phyloP scores from a whole-genome alignment of 2,888 invertebrate species.

The Archips crataeganus region DNA sequence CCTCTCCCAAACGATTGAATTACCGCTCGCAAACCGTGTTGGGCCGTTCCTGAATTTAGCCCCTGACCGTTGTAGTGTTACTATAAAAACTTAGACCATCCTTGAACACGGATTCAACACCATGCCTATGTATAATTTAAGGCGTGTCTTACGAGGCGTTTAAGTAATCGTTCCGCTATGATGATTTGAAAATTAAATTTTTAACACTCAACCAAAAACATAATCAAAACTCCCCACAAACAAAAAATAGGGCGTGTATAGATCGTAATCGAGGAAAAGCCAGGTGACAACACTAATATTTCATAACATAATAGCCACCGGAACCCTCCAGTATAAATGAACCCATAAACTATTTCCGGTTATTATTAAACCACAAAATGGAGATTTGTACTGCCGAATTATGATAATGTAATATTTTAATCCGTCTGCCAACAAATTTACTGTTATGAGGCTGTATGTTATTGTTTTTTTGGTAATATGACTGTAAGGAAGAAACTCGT shows the following conservation, averaged over 20 bases:
- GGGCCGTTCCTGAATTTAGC: no score
- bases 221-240: constrained; percentile 6
- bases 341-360: constrained; percentile 38
- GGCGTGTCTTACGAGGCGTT: no score
- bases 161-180: no score
- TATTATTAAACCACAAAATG: constrained; percentile 36
- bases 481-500: no score
- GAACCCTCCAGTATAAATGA: constrained; percentile 34
- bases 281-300: constrained; percentile 36
- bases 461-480: neutral
- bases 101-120: no score
- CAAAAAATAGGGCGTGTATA: constrained; percentile 7
- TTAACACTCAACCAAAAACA: neutral
- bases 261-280: constrained; percentile 31
- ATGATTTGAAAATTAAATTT: no score
- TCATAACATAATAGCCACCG: constrained; percentile 25
- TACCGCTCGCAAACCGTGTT: no score
- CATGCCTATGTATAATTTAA: no score
- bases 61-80: no score
- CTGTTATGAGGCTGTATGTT: constrained; percentile 15
- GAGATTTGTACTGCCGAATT: constrained; percentile 34
- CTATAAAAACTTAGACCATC: no score
- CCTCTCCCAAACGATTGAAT: no score
- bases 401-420: constrained; percentile 46
- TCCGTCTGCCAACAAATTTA: constrained; percentile 31